Conservation (phyloP, 2,888 invertebrate genomes). For the Chalcosyrphus nemorum region DNA sequence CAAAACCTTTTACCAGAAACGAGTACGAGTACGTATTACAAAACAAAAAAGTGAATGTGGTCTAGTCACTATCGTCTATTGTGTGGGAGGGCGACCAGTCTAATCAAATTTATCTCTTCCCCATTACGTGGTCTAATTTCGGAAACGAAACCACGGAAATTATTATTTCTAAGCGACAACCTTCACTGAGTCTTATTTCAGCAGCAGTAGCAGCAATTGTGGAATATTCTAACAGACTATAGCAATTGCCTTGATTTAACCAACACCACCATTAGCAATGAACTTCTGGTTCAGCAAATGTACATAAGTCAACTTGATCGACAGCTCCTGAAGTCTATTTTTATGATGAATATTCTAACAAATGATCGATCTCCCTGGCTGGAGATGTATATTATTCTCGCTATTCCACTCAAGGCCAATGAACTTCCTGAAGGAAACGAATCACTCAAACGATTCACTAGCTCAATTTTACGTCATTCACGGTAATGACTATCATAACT, state of each 20-base stretch:
- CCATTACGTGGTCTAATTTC: not conserved
- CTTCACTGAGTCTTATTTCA: not conserved
- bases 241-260: not conserved
- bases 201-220: not conserved
- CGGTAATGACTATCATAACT: not conserved
- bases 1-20: not conserved
- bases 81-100: not conserved
- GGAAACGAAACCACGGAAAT: not conserved
- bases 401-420: not conserved
- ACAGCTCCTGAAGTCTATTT: not conserved
- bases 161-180: not conserved
- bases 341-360: not conserved
- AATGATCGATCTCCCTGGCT: not conserved
- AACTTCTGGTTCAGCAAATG: not conserved
- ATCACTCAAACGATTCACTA: not conserved
- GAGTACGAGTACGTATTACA: no score
- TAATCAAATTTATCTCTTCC: not conserved
- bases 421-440: slow-evolving; percentile 20
- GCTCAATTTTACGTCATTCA: not conserved
- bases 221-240: slow-evolving; percentile 1
- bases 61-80: not conserved
- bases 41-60: not conserved
- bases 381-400: not conserved
- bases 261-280: not conserved
- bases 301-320: not conserved